These are phyloP conservation scores for Melinaea menophilus DNA, from an alignment of 2,888 invertebrate species.

Conservation along the genomic window DNA sequence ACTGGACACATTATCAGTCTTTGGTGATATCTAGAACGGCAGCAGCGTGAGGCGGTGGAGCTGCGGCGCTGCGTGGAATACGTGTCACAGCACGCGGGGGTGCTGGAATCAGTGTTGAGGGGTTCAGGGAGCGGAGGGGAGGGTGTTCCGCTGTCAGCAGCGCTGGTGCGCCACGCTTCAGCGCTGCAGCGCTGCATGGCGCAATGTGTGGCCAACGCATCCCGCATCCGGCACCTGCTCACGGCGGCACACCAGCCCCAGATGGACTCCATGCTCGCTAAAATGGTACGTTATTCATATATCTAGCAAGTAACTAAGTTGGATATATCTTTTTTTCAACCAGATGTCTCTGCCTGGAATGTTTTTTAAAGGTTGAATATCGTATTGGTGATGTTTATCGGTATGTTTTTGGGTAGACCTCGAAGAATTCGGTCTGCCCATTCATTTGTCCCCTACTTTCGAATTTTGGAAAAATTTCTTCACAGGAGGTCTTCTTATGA, in stretches of 20 bases:
- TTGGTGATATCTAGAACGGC: constrained; percentile 51
- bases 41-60: constrained; percentile 65
- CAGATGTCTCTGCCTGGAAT: too few relatives aligned
- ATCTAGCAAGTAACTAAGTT: too few relatives aligned
- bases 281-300: constrained; percentile 56
- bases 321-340: too few relatives aligned
- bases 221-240: constrained; percentile 64
- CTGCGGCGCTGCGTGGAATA: constrained; percentile 70
- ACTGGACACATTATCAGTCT: background rate
- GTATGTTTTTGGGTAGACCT: too few relatives aligned
- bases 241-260: constrained; percentile 66
- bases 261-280: constrained; percentile 73
- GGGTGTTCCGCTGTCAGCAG: constrained; percentile 60
- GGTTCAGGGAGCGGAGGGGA: constrained; percentile 48
- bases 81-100: constrained; percentile 70
- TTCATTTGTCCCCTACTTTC: too few relatives aligned
- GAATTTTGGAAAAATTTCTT: too few relatives aligned
- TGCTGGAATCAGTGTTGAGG: constrained; percentile 67
- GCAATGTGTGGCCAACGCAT: constrained; percentile 71
- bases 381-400: too few relatives aligned
- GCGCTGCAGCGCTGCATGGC: constrained; percentile 73
- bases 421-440: too few relatives aligned
- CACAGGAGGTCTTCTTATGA: too few relatives aligned
- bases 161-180: constrained; percentile 67
- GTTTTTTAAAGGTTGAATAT: too few relatives aligned